Percentiles rank a stretch among this genome's conserved stretches.
Evolutionary conservation across 2,888 invertebrate species (phyloP).

Genomic region (Scaptomyza reducta): DNA sequence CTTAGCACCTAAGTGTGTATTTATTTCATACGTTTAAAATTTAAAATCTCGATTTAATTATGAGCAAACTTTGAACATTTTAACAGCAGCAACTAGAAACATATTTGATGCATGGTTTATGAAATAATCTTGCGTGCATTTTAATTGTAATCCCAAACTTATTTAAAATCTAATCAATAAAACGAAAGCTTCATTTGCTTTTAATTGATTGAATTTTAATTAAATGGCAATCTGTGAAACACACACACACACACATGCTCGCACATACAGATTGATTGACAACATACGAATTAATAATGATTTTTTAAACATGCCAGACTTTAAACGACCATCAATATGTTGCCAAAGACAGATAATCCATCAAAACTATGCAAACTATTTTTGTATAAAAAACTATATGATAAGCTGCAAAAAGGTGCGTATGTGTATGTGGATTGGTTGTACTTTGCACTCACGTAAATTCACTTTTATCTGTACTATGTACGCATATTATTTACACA

Average conservation of each 20-base stretch:
- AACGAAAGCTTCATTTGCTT: conserved; percentile 32
- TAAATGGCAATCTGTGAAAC: conserved; percentile 55
- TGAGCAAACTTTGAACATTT: no score
- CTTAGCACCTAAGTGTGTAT: conserved; percentile 6
- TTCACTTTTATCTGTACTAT: neutral
- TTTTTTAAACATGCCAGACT: conserved; percentile 34
- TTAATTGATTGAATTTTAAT: conserved; percentile 63
- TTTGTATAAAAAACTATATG: conserved; percentile 34
- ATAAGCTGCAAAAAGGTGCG: conserved; percentile 9
- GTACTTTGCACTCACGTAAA: neutral
- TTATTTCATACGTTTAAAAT: neutral
- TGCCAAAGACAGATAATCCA: conserved; percentile 17
- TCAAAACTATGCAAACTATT: conserved; percentile 43
- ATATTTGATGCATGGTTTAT: no score
- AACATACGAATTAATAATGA: conserved; percentile 47
- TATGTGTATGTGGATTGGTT: neutral
- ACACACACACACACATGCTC: conserved; percentile 1
- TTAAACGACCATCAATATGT: conserved; percentile 29
- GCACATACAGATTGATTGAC: conserved; percentile 24
- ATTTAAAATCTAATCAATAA: conserved; percentile 46
- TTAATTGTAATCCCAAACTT: neutral
- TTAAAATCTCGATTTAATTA: no score
- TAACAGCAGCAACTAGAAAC: no score
- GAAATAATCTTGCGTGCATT: neutral
- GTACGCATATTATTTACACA: neutral